These are phyloP conservation scores for Odontomyia ornata DNA, from an alignment of 2,888 invertebrate genomes.

Conservation along the genomic window DNA sequence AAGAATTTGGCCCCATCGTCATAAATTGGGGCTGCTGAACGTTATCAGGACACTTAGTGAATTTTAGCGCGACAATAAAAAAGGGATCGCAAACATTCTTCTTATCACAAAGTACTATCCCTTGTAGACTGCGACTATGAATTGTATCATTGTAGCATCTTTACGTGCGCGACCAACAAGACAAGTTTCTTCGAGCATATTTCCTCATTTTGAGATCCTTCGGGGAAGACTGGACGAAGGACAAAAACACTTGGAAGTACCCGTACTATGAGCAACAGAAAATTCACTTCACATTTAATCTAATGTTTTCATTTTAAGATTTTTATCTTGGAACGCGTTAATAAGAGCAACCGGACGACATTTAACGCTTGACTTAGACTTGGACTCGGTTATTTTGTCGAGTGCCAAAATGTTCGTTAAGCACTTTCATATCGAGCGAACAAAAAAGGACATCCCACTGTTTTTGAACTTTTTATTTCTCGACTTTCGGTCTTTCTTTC, in stretches of 20 bases:
- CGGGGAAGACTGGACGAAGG: background rate
- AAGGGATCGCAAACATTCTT: slow-evolving; percentile 48
- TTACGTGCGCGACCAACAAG: slow-evolving; percentile 27
- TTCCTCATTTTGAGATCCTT: slow-evolving; percentile 33
- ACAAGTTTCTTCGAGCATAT: slow-evolving; percentile 47
- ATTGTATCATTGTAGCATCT: background rate
- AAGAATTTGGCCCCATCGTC: slow-evolving; percentile 47
- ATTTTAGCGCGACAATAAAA: slow-evolving; percentile 50
- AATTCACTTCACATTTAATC: slow-evolving; percentile 49
- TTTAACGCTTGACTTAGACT: slow-evolving; percentile 34
- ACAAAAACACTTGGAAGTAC: slow-evolving; percentile 27
- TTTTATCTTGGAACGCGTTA: slow-evolving; percentile 46
- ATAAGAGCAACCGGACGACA: slow-evolving; percentile 33
- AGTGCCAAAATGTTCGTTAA: background rate
- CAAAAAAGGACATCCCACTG: slow-evolving; percentile 40
- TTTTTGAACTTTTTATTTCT: slow-evolving; percentile 29
- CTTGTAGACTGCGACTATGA: background rate
- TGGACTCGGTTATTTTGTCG: slow-evolving; percentile 3
- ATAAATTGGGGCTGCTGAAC: slow-evolving; percentile 50
- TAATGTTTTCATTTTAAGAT: slow-evolving; percentile 49
- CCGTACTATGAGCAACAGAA: slow-evolving; percentile 31
- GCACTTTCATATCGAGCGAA: background rate
- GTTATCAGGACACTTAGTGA: slow-evolving; percentile 50
- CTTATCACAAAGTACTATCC: slow-evolving; percentile 37
- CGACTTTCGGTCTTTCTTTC: slow-evolving; percentile 28